Conservation (phyloP, 2,797 vertebrate species). For the Rhinoraja longicauda region DNA sequence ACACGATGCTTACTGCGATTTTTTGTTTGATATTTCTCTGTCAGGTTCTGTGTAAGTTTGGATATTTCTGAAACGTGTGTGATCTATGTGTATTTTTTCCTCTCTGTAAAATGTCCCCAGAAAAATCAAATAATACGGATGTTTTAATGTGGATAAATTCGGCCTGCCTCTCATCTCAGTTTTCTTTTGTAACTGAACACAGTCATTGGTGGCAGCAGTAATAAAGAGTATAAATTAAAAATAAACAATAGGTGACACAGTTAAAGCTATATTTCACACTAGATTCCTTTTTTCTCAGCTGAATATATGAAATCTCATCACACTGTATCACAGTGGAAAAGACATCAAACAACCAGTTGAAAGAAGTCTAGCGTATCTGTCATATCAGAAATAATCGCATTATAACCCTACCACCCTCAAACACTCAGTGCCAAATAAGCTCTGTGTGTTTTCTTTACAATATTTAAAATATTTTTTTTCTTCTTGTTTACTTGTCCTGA, state of each 20-base stretch:
- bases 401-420: background rate
- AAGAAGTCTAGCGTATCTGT: background rate
- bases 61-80: background rate
- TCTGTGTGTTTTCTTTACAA: background rate
- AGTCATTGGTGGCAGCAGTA: background rate
- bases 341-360: background rate
- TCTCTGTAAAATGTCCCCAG: no score
- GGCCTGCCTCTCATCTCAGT: background rate
- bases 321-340: background rate
- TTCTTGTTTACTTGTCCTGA: background rate
- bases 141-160: background rate
- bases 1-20: background rate
- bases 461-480: background rate
- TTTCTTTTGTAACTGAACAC: background rate
- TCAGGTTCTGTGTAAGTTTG: background rate
- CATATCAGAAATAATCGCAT: background rate
- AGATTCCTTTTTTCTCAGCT: background rate
- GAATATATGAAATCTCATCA: conserved; percentile 6
- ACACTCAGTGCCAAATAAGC: background rate
- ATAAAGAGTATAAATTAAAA: background rate
- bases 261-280: conserved; percentile 3
- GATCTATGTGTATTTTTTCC: background rate
- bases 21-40: background rate
- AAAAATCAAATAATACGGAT: background rate
- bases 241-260: background rate